These are phyloP conservation scores for Drosophila bifasciata DNA, from an alignment of 1,140 invertebrate genomes.

Conservation along the genomic window DNA sequence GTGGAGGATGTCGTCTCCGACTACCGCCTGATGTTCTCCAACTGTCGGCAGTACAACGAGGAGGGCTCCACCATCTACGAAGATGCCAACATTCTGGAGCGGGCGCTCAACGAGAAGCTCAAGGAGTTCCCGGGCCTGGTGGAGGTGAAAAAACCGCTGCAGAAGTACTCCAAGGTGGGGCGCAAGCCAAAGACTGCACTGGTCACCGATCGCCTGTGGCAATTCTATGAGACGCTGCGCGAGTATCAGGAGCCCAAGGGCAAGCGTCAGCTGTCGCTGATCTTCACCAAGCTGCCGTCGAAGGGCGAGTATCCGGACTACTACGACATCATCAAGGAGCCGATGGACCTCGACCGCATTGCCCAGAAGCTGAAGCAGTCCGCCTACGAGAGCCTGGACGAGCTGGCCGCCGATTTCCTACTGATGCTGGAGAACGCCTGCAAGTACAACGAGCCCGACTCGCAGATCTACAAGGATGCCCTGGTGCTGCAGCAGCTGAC, in stretches of 20 bases:
- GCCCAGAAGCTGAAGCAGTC: conserved; percentile 92
- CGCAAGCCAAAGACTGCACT: conserved; percentile 84
- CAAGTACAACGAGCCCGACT: conserved; percentile 99
- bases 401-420: conserved; percentile 96
- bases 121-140: conserved; percentile 87
- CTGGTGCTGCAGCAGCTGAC: conserved; percentile 95
- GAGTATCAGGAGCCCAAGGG: conserved; percentile 95
- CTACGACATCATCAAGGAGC: conserved; percentile 98
- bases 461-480: conserved; percentile 99
- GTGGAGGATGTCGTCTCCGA: conserved; percentile 87
- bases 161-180: conserved; percentile 70
- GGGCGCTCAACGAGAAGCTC: conserved; percentile 92
- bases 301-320: conserved; percentile 98
- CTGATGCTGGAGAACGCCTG: conserved; percentile 99
- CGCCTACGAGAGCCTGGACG: conserved; percentile 93
- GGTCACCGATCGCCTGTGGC: conserved; percentile 90
- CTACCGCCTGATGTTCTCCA: conserved; percentile 95
- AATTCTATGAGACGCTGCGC: conserved; percentile 94
- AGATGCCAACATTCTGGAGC: conserved; percentile 95
- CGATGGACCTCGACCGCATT: conserved; percentile 98
- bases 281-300: conserved; percentile 97
- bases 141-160: conserved; percentile 72
- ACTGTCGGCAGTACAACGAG: conserved; percentile 98
- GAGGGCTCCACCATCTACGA: conserved; percentile 97
- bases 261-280: conserved; percentile 92